Conservation (phyloP, 2,113 vertebrate genomes). For the Antechinus flavipes region DNA sequence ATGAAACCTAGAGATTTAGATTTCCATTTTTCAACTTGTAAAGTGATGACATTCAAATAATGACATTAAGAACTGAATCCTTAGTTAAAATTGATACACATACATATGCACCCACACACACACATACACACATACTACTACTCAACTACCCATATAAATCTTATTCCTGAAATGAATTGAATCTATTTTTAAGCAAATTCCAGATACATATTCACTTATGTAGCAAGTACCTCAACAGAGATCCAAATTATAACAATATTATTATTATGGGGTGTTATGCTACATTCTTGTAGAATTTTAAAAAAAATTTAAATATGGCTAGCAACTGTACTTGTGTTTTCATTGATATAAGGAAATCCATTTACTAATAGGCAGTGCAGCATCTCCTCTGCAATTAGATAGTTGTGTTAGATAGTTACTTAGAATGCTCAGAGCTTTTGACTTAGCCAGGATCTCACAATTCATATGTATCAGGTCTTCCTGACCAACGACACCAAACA, state of each 20-base stretch:
- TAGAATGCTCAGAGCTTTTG: background rate
- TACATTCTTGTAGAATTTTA: constrained; percentile 53
- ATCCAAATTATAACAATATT: constrained; percentile 73
- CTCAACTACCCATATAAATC: constrained; percentile 73
- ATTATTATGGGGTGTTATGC: constrained; percentile 73
- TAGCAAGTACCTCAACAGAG: constrained; percentile 80
- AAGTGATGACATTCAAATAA: constrained; percentile 77
- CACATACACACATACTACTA: background rate
- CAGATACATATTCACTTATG: constrained; percentile 79
- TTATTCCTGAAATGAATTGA: constrained; percentile 81
- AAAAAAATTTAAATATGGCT: constrained; percentile 45
- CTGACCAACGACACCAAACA: background rate
- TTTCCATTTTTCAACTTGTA: constrained; percentile 70
- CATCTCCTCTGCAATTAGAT: background rate
- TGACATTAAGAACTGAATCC: constrained; percentile 80
- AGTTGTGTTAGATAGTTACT: background rate
- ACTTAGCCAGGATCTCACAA: background rate
- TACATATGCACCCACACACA: constrained; percentile 25
- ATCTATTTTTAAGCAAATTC: constrained; percentile 84
- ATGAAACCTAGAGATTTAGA: constrained; percentile 50
- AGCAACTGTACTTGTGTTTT: background rate
- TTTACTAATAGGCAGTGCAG: background rate
- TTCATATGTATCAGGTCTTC: background rate
- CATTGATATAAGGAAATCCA: background rate
- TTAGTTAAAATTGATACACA: constrained; percentile 83